Base-by-base conservation (phyloP, 2,797 vertebrate species). In the Hafferia zeledoni region DNA sequence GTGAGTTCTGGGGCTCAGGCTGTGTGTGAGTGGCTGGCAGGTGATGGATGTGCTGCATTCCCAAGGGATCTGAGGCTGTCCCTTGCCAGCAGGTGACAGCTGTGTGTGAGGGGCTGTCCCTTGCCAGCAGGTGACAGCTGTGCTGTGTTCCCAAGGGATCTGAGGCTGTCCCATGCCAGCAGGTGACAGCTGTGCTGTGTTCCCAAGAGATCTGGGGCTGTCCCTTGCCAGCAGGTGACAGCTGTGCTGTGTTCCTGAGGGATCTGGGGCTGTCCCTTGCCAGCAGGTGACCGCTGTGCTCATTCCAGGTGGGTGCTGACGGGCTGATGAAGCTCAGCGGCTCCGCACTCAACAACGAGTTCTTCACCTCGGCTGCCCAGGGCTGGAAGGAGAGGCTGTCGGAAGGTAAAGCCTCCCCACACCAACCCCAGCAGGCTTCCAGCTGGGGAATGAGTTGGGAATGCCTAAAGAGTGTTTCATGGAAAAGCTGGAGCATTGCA, bases 351-450 rank as follows among this genome's bases (percentile, higher is more conserved):
- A 99, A 99, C 98, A 99, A 99, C 16, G 99, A 99, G 95, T 99
- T 99, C 97, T 99, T 99, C 97, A 99, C 99, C 17, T 99, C 99
- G 17, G 99, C 99, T 37, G 99, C 99, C 12, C 99, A 99, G 94
- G 99, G 99, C 17, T 99, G 99, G 99, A 99, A 99, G 95, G 99
- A 99, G 92, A 97, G 99, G 71, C 97, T 99, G 52, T 97, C 99
- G 9, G 99, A 99, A 98, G 99, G 99, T 99, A 94, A 97, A 98
- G 41, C 39, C 41, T 13, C 56, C 56, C 41, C 63, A 2, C 9
- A 0, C 7, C 11, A 9, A 2, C 0, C 5, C 37, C 17, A 1
- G 41, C 6, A 23, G 25, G 25, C 33, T 46, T 24, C 25, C 2
- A 1, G 28, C 61, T 41, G 11, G 13, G 16, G 5, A 23, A 0